These are phyloP conservation scores for Camarhynchus parvulus DNA, from an alignment of 2,113 vertebrate genomes.

Conservation along the genomic window DNA sequence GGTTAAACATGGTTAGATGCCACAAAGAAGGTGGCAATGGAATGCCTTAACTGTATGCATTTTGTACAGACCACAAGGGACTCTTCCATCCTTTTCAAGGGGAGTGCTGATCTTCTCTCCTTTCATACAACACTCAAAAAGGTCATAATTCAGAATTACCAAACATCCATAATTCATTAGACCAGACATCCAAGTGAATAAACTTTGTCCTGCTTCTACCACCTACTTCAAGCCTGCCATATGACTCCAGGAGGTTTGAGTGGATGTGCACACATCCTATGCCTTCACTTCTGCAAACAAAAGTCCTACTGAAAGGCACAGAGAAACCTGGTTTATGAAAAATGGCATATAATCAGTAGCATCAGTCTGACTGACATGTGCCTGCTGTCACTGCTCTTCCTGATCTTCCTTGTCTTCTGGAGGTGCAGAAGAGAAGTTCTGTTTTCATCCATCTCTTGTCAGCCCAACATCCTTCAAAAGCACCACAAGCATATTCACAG, in stretches of 20 bases:
- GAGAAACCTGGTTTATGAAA: not conserved
- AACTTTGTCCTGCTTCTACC: not conserved
- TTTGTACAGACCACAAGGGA: constrained; percentile 80
- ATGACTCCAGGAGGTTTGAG: not conserved
- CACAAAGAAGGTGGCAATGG: constrained; percentile 90
- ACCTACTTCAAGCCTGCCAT: not conserved
- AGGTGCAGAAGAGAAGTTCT: not conserved
- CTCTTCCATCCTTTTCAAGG: constrained; percentile 93
- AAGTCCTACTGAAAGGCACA: not conserved
- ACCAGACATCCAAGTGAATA: not conserved
- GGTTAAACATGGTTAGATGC: constrained; percentile 91
- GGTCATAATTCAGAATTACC: not conserved
- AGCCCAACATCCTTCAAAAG: not conserved
- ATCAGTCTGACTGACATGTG: not conserved
- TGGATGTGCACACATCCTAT: not conserved
- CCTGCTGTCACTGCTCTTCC: not conserved
- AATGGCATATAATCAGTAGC: not conserved
- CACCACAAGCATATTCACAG: not conserved
- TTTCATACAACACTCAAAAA: constrained; percentile 74
- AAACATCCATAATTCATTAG: not conserved
- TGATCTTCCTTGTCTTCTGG: not conserved
- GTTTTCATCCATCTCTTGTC: not conserved
- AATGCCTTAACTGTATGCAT: constrained; percentile 88
- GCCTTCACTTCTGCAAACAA: not conserved
- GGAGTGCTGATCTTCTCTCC: constrained; percentile 93